Evolutionary conservation across 2,113 vertebrate species (phyloP).

Genomic region (Mellivora capensis): DNA sequence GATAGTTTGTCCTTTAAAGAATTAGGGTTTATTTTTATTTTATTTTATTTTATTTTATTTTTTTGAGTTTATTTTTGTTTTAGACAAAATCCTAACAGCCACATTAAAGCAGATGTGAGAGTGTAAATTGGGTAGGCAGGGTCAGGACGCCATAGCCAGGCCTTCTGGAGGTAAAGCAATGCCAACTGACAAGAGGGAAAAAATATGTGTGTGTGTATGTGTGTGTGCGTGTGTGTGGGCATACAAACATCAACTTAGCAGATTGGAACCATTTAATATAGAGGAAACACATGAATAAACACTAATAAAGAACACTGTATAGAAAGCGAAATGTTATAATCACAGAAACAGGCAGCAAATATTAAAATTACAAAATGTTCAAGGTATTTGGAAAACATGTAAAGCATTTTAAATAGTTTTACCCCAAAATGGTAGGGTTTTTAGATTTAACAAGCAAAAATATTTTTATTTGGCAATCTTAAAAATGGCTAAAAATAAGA

Average conservation of each 20-base stretch:
- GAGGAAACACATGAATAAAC: neutral
- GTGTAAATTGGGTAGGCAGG: neutral
- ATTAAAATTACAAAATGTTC: conserved; percentile 5
- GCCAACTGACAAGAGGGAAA: neutral
- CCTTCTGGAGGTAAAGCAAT: neutral
- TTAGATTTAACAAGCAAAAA: conserved; percentile 33
- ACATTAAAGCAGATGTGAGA: neutral
- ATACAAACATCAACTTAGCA: neutral
- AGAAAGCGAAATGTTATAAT: neutral
- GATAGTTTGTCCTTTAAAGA: neutral
- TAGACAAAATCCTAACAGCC: neutral
- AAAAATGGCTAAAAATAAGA: conserved; percentile 36
- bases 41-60: too few relatives aligned
- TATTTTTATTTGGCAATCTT: conserved; percentile 9
- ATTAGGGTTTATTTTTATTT: neutral
- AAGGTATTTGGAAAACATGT: neutral
- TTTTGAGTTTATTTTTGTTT: neutral
- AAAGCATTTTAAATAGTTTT: conserved; percentile 18
- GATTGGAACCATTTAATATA: neutral
- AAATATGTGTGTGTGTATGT: neutral
- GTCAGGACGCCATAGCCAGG: neutral
- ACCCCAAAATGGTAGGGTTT: neutral
- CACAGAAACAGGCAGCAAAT: conserved; percentile 37
- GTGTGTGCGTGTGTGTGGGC: neutral
- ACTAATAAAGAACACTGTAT: neutral